Percentiles rank a stretch among this genome's conserved stretches.
Conservation (phyloP, 2,113 vertebrate genomes). For the Pomatorhinus ruficollis region DNA sequence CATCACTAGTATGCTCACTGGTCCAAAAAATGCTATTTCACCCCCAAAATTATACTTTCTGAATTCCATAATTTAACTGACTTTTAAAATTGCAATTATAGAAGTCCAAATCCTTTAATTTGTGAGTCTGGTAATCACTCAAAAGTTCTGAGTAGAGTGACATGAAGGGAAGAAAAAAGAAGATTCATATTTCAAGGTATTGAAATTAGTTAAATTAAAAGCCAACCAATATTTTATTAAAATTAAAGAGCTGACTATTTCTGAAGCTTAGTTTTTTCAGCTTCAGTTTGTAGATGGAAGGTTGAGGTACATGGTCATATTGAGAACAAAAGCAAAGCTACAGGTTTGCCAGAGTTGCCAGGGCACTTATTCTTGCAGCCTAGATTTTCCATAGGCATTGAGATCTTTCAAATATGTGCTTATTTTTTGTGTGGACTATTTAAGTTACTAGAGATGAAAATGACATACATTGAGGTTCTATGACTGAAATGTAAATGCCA, state of each 20-base stretch:
- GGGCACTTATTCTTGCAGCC: neutral
- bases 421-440: neutral
- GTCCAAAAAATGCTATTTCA: neutral
- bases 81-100: neutral
- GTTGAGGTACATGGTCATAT: neutral
- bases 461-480: neutral
- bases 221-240: neutral
- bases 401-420: neutral
- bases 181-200: neutral
- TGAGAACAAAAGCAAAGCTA: neutral
- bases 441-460: neutral
- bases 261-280: neutral
- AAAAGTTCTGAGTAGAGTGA: neutral
- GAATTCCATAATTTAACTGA: neutral
- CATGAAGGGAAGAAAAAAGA: neutral
- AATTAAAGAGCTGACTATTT: neutral
- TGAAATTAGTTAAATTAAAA: neutral
- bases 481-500: neutral
- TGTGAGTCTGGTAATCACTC: neutral
- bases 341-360: neutral
- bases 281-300: neutral
- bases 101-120: neutral
- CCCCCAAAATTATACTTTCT: neutral
- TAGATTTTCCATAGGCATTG: neutral
- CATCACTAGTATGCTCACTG: neutral